These are phyloP conservation scores for Peromyscus californicus DNA, from an alignment of 2,113 vertebrate genomes.

Conservation along the genomic window DNA sequence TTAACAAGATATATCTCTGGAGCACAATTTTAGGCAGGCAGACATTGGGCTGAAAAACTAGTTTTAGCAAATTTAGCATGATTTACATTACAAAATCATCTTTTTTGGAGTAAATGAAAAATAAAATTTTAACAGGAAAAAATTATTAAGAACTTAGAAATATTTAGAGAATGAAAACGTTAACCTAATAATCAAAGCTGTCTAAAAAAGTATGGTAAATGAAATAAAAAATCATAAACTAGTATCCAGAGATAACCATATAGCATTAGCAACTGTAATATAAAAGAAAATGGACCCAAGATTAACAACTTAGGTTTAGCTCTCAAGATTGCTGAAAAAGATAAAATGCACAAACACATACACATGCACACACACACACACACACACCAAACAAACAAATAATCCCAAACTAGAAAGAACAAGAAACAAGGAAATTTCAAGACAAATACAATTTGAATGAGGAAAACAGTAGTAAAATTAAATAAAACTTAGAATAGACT, in stretches of 20 bases:
- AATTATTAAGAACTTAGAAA: background rate
- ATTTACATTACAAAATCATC: background rate
- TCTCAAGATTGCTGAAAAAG: background rate
- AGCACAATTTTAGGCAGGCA: background rate
- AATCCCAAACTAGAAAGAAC: too few relatives aligned
- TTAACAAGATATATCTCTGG: background rate
- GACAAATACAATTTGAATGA: too few relatives aligned
- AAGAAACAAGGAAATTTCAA: too few relatives aligned
- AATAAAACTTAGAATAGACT: too few relatives aligned
- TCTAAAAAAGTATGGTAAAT: background rate
- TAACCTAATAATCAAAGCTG: background rate
- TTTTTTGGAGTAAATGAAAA: background rate
- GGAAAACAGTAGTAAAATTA: too few relatives aligned
- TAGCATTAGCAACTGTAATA: background rate
- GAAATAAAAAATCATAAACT: background rate
- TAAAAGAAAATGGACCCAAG: background rate
- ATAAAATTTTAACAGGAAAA: background rate
- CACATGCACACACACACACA: too few relatives aligned
- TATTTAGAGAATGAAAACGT: background rate
- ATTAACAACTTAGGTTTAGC: background rate
- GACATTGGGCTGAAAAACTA: background rate
- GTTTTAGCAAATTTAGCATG: background rate
- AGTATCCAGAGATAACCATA: too few relatives aligned
- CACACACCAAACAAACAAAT: too few relatives aligned
- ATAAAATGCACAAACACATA: too few relatives aligned